Evolutionary conservation across 1,140 invertebrate species (phyloP).

Genomic region (Drosophila albomicans): DNA sequence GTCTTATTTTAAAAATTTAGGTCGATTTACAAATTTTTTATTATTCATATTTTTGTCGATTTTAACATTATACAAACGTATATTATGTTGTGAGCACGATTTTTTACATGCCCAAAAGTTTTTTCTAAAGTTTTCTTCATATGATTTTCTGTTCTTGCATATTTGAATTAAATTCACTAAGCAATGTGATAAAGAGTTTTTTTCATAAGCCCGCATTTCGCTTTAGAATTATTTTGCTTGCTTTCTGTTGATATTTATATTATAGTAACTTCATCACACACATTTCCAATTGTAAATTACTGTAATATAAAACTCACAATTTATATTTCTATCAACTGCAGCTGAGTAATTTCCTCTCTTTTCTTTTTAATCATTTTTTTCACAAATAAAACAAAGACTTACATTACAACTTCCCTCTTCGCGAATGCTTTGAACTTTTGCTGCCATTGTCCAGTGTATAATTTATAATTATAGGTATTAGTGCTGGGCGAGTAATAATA

Average conservation of each 20-base stretch:
- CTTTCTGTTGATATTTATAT: conserved; percentile 44
- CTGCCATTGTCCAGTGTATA: conserved; percentile 11
- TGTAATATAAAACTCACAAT: too few relatives aligned
- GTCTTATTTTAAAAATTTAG: too few relatives aligned
- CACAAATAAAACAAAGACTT: too few relatives aligned
- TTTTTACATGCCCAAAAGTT: not conserved
- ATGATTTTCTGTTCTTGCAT: not conserved
- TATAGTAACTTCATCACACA: too few relatives aligned
- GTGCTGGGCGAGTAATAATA: not conserved
- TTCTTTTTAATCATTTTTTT: too few relatives aligned
- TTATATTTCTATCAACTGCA: too few relatives aligned
- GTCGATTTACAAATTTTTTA: too few relatives aligned
- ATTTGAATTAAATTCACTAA: not conserved
- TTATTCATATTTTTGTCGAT: too few relatives aligned
- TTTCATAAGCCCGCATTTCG: conserved; percentile 54
- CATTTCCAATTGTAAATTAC: too few relatives aligned
- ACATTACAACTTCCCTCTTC: too few relatives aligned
- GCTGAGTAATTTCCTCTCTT: too few relatives aligned
- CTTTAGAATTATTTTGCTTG: conserved; percentile 59
- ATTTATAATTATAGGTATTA: conserved; percentile 20
- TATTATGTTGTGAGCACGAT: not conserved
- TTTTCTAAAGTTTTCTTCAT: not conserved
- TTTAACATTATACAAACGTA: not conserved
- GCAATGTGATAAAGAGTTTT: not conserved
- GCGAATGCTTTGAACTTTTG: not conserved